Base-by-base conservation (phyloP, 2,797 vertebrate genomes). In the Cyclopterus lumpus region DNA sequence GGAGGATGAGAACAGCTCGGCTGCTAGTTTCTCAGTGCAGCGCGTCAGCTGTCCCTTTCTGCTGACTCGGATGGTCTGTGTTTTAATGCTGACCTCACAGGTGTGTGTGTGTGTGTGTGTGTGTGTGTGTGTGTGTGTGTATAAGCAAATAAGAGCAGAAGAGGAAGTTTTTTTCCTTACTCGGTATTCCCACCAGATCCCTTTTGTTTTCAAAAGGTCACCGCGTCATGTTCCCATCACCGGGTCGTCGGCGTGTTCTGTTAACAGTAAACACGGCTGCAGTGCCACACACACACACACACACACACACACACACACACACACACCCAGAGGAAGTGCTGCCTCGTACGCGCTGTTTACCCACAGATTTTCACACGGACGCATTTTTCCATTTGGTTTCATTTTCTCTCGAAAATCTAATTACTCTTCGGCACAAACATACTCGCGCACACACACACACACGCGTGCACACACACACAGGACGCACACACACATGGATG, bases 381-480 rank as follows among this genome's bases (percentile, higher is more conserved):
- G 70, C 80, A 71, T 81, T 86, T 83, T 86, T 89, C 83, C 59
- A 75, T 79, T 82, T 82, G 68, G 81, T 86, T 85, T 75, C 0
- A 88, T 86, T 86, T 81, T 72, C 65, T 67, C 81, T 65, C 65
- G 57, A 85, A n/a, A n/a, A 88, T 88, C 83, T 74, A 83, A 89
- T 92, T 86, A 71, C n/a, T 20, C 54, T 72, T 74, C 80, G 51
- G 40, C 61, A 66, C 44, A 54, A 53, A 66, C 12, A 48, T 5
- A 42, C 38, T n/a, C 10, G 6, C 11, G 2, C 53, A 30, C 22
- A 51, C 14, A 44, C 14, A 42, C 40, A 44, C 42, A 44, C 42
- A 20, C 40, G 22, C 18, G 55, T 60, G n/a, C 51, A 40, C 69
- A 66, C 75, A 71, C 48, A n/a, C 11, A 51, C 68, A n/a, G n/a